Percentiles rank a stretch among this genome's conserved stretches.
phyloP scores from a whole-genome alignment of 2,888 invertebrate species.

The Drosophila paramelanica region DNA sequence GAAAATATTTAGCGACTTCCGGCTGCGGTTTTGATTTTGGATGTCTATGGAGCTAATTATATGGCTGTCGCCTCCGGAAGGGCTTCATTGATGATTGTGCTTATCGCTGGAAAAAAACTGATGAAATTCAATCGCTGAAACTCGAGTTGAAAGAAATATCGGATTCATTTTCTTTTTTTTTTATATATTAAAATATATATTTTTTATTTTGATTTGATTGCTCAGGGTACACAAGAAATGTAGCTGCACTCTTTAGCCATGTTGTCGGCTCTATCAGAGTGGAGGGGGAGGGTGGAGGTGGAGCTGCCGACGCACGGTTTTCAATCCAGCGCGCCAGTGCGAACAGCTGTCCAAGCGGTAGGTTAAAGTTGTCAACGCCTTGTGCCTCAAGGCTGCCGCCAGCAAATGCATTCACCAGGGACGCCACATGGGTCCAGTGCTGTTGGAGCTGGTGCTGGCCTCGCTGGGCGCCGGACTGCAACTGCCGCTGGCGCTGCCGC shows the following conservation, averaged over 20 bases:
- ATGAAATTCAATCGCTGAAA: constrained; percentile 55
- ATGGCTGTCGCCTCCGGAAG: constrained; percentile 60
- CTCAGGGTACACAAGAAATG: constrained; percentile 11
- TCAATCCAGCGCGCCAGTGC: constrained; percentile 43
- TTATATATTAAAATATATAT: constrained; percentile 11
- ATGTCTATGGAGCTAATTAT: constrained; percentile 53
- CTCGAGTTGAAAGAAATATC: constrained; percentile 24
- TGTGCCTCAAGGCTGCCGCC: constrained; percentile 45
- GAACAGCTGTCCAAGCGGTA: constrained; percentile 17
- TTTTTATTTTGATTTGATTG: constrained; percentile 10
- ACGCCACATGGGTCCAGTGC: constrained; percentile 82
- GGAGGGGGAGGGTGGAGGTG: constrained; percentile 1
- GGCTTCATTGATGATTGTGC: constrained; percentile 50
- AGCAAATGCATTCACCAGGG: constrained; percentile 80
- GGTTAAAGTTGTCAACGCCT: constrained; percentile 41
- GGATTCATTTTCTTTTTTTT: constrained; percentile 6
- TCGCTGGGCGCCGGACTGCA: constrained; percentile 84
- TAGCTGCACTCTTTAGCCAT: constrained; percentile 46
- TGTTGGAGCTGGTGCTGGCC: constrained; percentile 71
- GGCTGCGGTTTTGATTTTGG: constrained; percentile 71
- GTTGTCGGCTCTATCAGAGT: constrained; percentile 50
- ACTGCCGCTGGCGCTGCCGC: constrained; percentile 83
- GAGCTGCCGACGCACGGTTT: constrained; percentile 35
- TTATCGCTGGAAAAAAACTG: constrained; percentile 40
- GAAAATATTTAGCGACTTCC: constrained; percentile 83